A percentile compares a stretch with the other conserved stretches of the same genome.
Conservation (phyloP, 2,113 vertebrate species). For the Psammodynastes pulverulentus region DNA sequence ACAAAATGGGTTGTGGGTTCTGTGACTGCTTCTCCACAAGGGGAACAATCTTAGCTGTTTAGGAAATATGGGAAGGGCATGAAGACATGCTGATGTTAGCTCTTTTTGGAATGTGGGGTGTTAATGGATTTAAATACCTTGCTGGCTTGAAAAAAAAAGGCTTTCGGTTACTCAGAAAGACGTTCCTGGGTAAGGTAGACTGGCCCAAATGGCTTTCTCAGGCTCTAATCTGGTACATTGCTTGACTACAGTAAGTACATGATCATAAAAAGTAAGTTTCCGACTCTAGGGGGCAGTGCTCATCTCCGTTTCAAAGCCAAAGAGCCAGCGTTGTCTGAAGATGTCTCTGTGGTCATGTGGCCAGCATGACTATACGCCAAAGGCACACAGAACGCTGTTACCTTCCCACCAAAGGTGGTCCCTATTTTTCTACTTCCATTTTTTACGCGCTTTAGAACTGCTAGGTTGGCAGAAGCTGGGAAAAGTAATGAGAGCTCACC, state of each 20-base stretch:
- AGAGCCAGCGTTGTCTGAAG: too few relatives aligned
- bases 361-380: too few relatives aligned
- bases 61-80: background rate
- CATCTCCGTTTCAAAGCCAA: too few relatives aligned
- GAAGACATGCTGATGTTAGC: background rate
- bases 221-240: background rate
- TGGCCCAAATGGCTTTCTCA: background rate
- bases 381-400: too few relatives aligned
- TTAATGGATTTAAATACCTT: background rate
- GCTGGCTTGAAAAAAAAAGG: background rate
- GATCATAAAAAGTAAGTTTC: too few relatives aligned
- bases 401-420: too few relatives aligned
- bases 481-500: too few relatives aligned
- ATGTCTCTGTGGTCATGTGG: too few relatives aligned
- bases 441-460: too few relatives aligned
- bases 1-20: background rate
- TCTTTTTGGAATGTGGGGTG: background rate
- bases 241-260: background rate
- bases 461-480: too few relatives aligned
- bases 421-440: too few relatives aligned
- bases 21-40: background rate
- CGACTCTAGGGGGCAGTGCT: too few relatives aligned
- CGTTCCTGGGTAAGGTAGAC: background rate
- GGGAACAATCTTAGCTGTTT: background rate
- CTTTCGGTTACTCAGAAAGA: background rate